Evolutionary conservation across 2,113 vertebrate species (phyloP), one percentile per base, ranked within the genome.

Genomic region (Dryoscopus gambensis): DNA sequence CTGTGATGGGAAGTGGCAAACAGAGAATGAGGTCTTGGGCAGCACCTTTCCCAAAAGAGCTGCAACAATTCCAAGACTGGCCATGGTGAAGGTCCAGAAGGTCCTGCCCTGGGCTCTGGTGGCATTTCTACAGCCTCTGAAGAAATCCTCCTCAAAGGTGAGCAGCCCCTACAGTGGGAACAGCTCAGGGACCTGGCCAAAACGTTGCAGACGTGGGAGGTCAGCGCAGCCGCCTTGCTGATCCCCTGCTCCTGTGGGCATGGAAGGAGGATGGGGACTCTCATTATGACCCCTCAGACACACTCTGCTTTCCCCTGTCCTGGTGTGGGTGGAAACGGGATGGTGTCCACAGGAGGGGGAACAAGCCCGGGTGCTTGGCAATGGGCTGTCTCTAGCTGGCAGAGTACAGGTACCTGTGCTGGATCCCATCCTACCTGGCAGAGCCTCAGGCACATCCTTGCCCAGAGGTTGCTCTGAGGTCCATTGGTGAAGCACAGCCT

Each of bases 201-300:
- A 88, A 39, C 27, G 11, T 46, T 0, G 0, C 52, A 75, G 62
- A 40, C 14, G 4, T 2, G 37, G n/a, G 39, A 59, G 55, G 49
- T 64, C 27, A 49, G 67, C 74, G 63, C 18, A 55, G 21, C 6
- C 10, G 19, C 25, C 23, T 53, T 28, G 15, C 55, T 39, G 69
- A n/a, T 15, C 25, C 15, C 28, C 40, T 46, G 35, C 40, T 70
- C 28, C 28, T 50, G 28, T 49, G 33, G 46, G 16, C 19, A 7
- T 22, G 52, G 35, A 33, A 50, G 46, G 18, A 70, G 28, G 10
- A 28, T 19, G 27, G 49, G 70, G 11, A 15, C 5, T 42, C 10
- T 74, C 44, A 50, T 27, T n/a, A 28, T 2, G 11, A 42, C 7
- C 16, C 7, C 40, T 60, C 0, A 0, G 40, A 23, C 10, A 39